Evolutionary conservation across 2,797 vertebrate genomes (phyloP).

Genomic region (Echeneis naucrates): DNA sequence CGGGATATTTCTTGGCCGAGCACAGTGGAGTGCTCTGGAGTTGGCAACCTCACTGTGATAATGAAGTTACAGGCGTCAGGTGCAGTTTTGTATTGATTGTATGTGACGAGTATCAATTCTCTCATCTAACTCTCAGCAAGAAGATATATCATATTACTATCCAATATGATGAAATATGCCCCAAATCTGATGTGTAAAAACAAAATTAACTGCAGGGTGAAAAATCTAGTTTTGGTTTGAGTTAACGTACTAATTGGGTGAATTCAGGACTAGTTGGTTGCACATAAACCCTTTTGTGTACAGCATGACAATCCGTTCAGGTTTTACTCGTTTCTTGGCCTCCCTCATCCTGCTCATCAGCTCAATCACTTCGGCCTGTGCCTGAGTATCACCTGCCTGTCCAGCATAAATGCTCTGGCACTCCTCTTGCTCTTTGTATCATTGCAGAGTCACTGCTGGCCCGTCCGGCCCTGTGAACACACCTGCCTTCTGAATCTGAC

Average conservation of each 20-base stretch:
- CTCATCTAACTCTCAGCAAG: neutral
- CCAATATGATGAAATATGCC: too few relatives aligned
- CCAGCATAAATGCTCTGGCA: too few relatives aligned
- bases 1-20: neutral
- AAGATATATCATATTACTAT: neutral
- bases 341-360: too few relatives aligned
- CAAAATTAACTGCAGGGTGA: neutral
- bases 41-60: neutral
- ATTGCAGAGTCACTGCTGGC: too few relatives aligned
- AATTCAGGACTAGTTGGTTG: neutral
- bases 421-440: too few relatives aligned
- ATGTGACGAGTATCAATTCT: neutral
- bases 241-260: neutral
- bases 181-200: neutral
- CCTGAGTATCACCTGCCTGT: too few relatives aligned
- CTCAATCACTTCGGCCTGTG: too few relatives aligned
- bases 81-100: neutral
- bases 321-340: too few relatives aligned
- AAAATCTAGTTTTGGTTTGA: neutral
- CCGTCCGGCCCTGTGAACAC: too few relatives aligned
- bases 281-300: neutral
- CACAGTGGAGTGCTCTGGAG: neutral
- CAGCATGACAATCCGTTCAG: too few relatives aligned
- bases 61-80: slow-evolving; percentile 2
- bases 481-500: too few relatives aligned